Conservation (phyloP, 2,797 vertebrate species). For the Rhabdomys pumilio region DNA sequence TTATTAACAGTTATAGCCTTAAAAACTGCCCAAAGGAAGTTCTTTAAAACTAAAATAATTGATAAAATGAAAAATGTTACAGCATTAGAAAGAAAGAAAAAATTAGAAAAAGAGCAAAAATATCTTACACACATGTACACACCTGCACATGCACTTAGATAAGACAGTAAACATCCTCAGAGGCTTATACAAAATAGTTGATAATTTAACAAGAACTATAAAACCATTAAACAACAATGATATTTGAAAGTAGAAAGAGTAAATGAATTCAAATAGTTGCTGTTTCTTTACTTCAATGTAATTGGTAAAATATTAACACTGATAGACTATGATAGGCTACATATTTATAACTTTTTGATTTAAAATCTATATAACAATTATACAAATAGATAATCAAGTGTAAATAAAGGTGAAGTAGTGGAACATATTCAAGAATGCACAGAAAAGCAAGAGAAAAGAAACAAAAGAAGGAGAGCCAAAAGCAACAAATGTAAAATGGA, state of each 20-base stretch:
- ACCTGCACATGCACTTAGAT: background rate
- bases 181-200: background rate
- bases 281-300: background rate
- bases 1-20: background rate
- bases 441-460: background rate
- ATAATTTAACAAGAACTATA: background rate
- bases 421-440: background rate
- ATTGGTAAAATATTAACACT: background rate
- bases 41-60: background rate
- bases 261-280: background rate
- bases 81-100: background rate
- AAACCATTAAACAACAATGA: background rate
- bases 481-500: background rate
- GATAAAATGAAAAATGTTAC: background rate
- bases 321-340: background rate
- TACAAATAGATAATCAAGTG: background rate
- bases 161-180: background rate
- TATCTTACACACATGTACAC: background rate
- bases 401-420: background rate
- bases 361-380: background rate
- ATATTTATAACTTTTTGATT: background rate
- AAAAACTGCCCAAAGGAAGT: background rate
- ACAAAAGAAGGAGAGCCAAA: background rate
- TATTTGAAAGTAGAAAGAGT: background rate
- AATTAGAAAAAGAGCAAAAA: background rate